These are phyloP conservation scores for Rhagologus leucostigma DNA, from an alignment of 2,113 vertebrate species.

Conservation along the genomic window DNA sequence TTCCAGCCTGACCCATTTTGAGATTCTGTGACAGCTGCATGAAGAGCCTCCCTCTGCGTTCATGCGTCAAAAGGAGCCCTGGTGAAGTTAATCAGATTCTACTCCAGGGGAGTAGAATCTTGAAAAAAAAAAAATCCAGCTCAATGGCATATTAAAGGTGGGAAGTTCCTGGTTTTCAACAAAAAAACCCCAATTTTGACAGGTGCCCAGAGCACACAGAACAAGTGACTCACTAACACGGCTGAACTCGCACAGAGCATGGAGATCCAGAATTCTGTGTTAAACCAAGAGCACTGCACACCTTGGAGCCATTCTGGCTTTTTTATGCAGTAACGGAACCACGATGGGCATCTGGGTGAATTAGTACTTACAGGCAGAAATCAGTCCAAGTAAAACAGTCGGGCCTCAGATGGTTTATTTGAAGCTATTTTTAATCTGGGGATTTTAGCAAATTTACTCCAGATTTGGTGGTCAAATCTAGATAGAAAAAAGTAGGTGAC, in stretches of 20 bases:
- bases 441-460: background rate
- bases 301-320: background rate
- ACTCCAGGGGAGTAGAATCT: background rate
- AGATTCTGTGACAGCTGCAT: background rate
- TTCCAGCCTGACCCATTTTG: background rate
- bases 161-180: background rate
- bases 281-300: background rate
- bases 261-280: background rate
- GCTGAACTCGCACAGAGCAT: background rate
- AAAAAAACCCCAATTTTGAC: background rate
- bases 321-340: background rate
- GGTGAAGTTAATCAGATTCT: background rate
- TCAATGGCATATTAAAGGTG: background rate
- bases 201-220: background rate
- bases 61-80: background rate
- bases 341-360: background rate
- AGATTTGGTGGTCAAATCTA: background rate
- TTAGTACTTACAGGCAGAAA: background rate
- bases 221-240: background rate
- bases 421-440: background rate
- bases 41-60: background rate
- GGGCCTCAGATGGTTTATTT: background rate
- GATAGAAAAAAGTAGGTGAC: background rate
- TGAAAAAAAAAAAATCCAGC: background rate
- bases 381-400: background rate